These are phyloP conservation scores for Papilio dardanus DNA, from an alignment of 1,140 invertebrate genomes.

Conservation along the genomic window DNA sequence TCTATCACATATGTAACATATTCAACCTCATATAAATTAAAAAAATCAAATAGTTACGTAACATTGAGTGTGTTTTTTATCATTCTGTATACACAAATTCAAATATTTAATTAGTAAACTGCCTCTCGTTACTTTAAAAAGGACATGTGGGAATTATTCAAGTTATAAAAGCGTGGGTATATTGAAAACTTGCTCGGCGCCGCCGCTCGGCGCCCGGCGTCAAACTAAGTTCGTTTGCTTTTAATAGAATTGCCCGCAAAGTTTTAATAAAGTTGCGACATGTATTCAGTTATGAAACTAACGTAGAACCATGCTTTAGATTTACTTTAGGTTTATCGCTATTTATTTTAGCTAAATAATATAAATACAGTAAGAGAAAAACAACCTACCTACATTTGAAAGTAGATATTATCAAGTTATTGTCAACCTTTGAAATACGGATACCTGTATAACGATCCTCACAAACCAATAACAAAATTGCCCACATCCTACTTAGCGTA, in stretches of 20 bases:
- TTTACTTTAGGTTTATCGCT: conserved; percentile 1
- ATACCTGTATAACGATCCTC: too few relatives aligned
- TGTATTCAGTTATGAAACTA: conserved; percentile 24
- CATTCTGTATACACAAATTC: too few relatives aligned
- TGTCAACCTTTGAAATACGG: too few relatives aligned
- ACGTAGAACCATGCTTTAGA: background rate
- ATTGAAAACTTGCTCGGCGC: conserved; percentile 4
- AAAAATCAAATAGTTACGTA: too few relatives aligned
- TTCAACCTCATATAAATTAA: background rate
- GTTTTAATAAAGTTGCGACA: conserved; percentile 25
- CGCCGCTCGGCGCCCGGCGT: conserved; percentile 1
- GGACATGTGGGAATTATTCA: conserved; percentile 2
- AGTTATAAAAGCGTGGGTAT: conserved; percentile 13
- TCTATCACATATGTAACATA: background rate
- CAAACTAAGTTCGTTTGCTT: conserved; percentile 23
- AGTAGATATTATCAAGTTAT: too few relatives aligned
- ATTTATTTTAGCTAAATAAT: background rate
- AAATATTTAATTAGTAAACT: background rate
- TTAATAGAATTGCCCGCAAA: conserved; percentile 26
- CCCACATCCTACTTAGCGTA: background rate
- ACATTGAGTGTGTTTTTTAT: too few relatives aligned
- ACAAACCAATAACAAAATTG: background rate
- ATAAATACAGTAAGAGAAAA: background rate
- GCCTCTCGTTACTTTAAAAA: background rate
- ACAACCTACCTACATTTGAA: too few relatives aligned